A percentile compares a stretch with the other conserved stretches of the same genome.
Evolutionary conservation across 2,113 vertebrate genomes (phyloP).

Genomic region (Gavialis gangeticus): DNA sequence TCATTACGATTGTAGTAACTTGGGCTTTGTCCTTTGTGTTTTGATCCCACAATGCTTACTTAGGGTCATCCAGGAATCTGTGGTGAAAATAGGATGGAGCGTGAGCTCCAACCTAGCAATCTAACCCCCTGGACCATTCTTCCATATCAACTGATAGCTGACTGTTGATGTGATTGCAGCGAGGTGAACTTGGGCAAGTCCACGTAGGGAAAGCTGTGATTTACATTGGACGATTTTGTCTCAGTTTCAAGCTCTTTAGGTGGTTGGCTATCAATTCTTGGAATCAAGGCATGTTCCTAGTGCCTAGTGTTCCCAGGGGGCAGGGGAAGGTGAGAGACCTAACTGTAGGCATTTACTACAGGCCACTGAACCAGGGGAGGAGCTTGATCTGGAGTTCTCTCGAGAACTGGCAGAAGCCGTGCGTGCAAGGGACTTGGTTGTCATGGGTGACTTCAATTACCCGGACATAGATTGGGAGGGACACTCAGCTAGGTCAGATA

Average conservation of each 20-base stretch:
- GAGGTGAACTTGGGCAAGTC: not conserved
- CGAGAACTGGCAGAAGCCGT: too few relatives aligned
- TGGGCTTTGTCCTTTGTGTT: not conserved
- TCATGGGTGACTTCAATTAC: too few relatives aligned
- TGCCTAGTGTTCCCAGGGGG: too few relatives aligned
- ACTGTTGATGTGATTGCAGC: accelerated
- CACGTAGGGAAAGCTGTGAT: not conserved
- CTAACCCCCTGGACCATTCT: not conserved
- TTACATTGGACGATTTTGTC: accelerated
- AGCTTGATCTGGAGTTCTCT: too few relatives aligned
- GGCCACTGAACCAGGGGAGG: too few relatives aligned
- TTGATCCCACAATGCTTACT: not conserved
- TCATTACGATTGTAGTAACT: accelerated
- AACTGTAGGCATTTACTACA: too few relatives aligned
- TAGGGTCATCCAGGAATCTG: not conserved
- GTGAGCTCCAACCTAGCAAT: not conserved
- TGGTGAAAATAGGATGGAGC: not conserved
- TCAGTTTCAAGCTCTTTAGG: accelerated
- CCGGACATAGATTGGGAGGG: too few relatives aligned
- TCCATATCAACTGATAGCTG: not conserved
- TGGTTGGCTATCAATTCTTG: not conserved
- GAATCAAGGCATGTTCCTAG: not conserved
- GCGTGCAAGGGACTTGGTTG: too few relatives aligned
- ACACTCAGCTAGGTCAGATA: too few relatives aligned
- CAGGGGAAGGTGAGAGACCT: too few relatives aligned